A percentile compares a stretch with the other conserved stretches of the same genome.
These are phyloP conservation scores for Steatocranus sp. DNA, from an alignment of 2,797 vertebrate species.

Conservation along the genomic window DNA sequence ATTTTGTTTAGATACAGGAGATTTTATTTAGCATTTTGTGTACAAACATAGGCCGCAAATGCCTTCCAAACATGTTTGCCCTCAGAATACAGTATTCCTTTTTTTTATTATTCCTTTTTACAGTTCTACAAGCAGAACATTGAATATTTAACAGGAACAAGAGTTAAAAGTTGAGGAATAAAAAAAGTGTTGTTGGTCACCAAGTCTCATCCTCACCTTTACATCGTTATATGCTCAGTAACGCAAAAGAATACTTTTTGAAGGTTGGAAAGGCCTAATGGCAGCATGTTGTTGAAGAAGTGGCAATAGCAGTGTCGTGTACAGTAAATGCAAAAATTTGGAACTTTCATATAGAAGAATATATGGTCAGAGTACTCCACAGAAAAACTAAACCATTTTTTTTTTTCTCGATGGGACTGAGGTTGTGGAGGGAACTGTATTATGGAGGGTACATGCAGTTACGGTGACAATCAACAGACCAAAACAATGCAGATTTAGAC, in stretches of 20 bases:
- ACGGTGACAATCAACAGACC: conserved; percentile 62
- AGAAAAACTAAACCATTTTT: conserved; percentile 14
- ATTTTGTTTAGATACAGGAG: conserved; percentile 75
- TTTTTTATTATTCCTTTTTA: conserved; percentile 67
- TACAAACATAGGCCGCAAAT: conserved; percentile 88
- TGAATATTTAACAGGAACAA: conserved; percentile 60
- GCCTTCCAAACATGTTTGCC: conserved; percentile 74
- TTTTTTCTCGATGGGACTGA: background rate
- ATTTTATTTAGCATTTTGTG: conserved; percentile 85
- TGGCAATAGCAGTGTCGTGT: conserved; percentile 31
- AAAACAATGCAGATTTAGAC: conserved; percentile 54
- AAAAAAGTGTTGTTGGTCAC: conserved; percentile 44
- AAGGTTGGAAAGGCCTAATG: conserved; percentile 16
- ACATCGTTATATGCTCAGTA: background rate
- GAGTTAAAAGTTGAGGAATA: conserved; percentile 54
- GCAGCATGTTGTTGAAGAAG: conserved; percentile 18
- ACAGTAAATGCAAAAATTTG: conserved; percentile 34
- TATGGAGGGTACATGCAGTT: conserved; percentile 55
- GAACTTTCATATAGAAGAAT: conserved; percentile 45
- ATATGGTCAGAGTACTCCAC: conserved; percentile 36
- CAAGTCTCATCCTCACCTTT: conserved; percentile 40
- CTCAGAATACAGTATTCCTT: conserved; percentile 75
- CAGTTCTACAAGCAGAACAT: conserved; percentile 76
- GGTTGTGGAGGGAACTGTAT: conserved; percentile 18
- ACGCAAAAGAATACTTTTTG: conserved; percentile 35